These are phyloP conservation scores for Eretmodus cyanostictus DNA, from an alignment of 2,113 vertebrate species.

Conservation along the genomic window DNA sequence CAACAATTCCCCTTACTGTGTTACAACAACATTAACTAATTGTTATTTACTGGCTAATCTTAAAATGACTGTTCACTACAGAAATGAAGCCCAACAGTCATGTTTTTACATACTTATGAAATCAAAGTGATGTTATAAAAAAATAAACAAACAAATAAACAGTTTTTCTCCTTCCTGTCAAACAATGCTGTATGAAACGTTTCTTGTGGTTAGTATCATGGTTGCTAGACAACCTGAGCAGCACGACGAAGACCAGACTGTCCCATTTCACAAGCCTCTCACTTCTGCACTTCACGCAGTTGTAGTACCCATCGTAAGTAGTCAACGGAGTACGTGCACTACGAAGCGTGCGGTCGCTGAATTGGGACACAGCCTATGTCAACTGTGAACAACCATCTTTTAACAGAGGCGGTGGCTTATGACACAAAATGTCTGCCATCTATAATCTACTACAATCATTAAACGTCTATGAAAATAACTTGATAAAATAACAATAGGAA, in stretches of 20 bases:
- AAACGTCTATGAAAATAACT: background rate
- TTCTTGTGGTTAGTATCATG: background rate
- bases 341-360: rapidly evolving
- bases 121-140: background rate
- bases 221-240: background rate
- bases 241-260: background rate
- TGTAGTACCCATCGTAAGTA: background rate
- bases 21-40: background rate
- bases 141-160: rapidly evolving
- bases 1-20: background rate
- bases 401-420: background rate
- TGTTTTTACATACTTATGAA: background rate
- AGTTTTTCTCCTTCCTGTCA: background rate
- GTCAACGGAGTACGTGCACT: background rate
- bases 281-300: background rate
- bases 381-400: background rate
- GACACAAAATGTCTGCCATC: background rate
- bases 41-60: background rate
- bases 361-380: background rate
- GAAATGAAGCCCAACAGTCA: background rate
- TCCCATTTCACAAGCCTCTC: background rate
- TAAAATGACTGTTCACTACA: background rate
- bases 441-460: background rate
- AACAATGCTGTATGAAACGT: background rate
- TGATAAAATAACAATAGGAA: background rate